Evolutionary conservation across 2,888 invertebrate species (phyloP), one percentile per base, ranked within the genome.

Genomic region (Saturnia japonica): DNA sequence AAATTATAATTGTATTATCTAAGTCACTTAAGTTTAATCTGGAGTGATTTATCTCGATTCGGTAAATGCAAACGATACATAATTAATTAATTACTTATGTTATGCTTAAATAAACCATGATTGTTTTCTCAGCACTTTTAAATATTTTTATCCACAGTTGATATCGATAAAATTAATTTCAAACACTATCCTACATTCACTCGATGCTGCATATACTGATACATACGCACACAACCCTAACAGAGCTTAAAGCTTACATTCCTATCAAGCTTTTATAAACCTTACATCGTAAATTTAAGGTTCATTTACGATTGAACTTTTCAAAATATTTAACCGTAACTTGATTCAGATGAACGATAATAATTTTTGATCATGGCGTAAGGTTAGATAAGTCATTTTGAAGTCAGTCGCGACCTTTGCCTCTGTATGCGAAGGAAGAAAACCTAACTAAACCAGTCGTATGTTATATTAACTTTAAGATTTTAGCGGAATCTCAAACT

Each of bases 281-380:
- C 12, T 19, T 64, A 64, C 19, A 7, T 19, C 28, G 8, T 64
- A 1, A 40, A 9, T 7, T n/a, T 40, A 40, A 40, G 1, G 19
- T n/a, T 11, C 11, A 64, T 19, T 40, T 40, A 12, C 2, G 19
- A 40, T n/a, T 64, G 40, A 22, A 25, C 19, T 9, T 64, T 40
- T 8, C n/a, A 40, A 34, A 64, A 9, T 64, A 64, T 64, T 40
- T 64, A 8, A 64, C 16, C 40, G 64, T 40, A 40, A 64, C 40
- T 64, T 40, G 64, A 64, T 64, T 64, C 64, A n/a, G 64, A 34
- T 4, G 62, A 16, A 34, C 28, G 62, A 64, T 64, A 57, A 57
- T 57, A 64, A 64, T 64, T 64, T 64, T 40, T 60, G 64, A 64
- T 64, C 64, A 40, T 64, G 40, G 34, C 22, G 64, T 64, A 64